Conservation (phyloP, 2,113 vertebrate species). For the Stigmatopora argus region DNA sequence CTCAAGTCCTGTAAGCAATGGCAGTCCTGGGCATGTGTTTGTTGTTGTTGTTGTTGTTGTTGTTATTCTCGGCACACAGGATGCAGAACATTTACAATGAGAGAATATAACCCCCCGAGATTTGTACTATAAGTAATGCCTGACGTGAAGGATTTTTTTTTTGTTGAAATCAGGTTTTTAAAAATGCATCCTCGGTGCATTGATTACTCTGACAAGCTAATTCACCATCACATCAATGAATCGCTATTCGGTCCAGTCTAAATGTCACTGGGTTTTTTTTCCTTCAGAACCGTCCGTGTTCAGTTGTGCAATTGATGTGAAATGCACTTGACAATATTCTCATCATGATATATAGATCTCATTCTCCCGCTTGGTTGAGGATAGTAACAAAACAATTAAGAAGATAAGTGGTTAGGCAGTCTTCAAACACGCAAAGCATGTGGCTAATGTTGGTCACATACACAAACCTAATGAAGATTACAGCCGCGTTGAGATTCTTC, state of each 20-base stretch:
- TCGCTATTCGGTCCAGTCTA: conserved; percentile 43
- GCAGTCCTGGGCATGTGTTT: conserved; percentile 49
- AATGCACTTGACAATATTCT: conserved; percentile 46
- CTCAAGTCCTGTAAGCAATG: conserved; percentile 51
- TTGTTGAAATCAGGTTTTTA: conserved; percentile 44
- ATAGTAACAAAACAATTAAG: conserved; percentile 49
- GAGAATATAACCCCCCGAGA: conserved; percentile 17
- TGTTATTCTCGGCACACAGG: conserved; percentile 47
- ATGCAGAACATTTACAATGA: conserved; percentile 29
- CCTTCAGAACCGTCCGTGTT: conserved; percentile 50
- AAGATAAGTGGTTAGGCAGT: conserved; percentile 54
- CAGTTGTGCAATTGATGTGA: conserved; percentile 64
- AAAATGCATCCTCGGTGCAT: conserved; percentile 43
- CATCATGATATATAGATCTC: conserved; percentile 53
- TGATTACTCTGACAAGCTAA: conserved; percentile 24
- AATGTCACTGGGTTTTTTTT: conserved; percentile 36
- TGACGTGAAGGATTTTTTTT: conserved; percentile 40
- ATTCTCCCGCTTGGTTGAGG: conserved; percentile 26
- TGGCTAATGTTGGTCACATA: conserved; percentile 56
- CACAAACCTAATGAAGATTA: conserved; percentile 51
- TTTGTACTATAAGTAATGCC: conserved; percentile 53
- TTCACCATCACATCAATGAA: conserved; percentile 19
- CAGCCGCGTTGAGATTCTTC: conserved; percentile 42
- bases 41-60: neutral
- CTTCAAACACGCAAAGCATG: conserved; percentile 55